A percentile compares a stretch with the other conserved stretches of the same genome.
phyloP scores from a whole-genome alignment of 2,888 invertebrate genomes.

The Eristalis tenax region DNA sequence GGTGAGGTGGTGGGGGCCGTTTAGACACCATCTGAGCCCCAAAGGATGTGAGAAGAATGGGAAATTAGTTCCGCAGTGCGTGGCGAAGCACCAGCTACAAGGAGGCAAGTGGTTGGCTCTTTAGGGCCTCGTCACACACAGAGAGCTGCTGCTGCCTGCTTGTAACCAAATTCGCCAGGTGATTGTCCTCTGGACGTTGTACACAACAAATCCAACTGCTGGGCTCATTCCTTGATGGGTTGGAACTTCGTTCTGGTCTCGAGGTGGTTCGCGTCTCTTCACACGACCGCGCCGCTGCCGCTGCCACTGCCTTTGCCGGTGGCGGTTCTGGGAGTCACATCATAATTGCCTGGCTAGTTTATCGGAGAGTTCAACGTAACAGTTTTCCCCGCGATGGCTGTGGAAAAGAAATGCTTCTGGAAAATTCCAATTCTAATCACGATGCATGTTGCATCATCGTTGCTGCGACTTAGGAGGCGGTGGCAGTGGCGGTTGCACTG shows the following conservation, averaged over 20 bases:
- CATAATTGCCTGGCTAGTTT: constrained; percentile 63
- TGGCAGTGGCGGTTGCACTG: not conserved
- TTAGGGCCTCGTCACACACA: constrained; percentile 43
- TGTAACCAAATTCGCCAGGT: constrained; percentile 66
- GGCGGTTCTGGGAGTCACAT: not conserved
- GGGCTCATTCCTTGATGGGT: constrained; percentile 38
- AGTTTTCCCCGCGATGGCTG: constrained; percentile 54
- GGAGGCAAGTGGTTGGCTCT: constrained; percentile 38
- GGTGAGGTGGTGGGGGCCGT: constrained; percentile 31
- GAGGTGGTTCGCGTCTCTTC: not conserved
- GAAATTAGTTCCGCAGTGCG: constrained; percentile 72
- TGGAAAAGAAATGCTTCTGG: constrained; percentile 39
- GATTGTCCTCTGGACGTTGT: constrained; percentile 59
- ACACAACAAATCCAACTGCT: constrained; percentile 35
- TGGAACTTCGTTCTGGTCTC: not conserved
- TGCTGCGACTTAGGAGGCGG: constrained; percentile 50
- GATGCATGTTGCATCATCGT: constrained; percentile 68
- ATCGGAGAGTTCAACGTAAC: constrained; percentile 70
- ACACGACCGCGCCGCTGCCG: too few species aligned
- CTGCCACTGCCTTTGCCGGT: not conserved
- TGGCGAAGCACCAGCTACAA: constrained; percentile 38
- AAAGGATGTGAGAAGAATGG: constrained; percentile 72
- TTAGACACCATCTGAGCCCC: constrained; percentile 66
- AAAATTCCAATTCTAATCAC: constrained; percentile 71
- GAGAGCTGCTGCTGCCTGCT: not conserved